Evolutionary conservation across 1,140 invertebrate species (phyloP).

Genomic region (Pseudomyrmex cubaensis): DNA sequence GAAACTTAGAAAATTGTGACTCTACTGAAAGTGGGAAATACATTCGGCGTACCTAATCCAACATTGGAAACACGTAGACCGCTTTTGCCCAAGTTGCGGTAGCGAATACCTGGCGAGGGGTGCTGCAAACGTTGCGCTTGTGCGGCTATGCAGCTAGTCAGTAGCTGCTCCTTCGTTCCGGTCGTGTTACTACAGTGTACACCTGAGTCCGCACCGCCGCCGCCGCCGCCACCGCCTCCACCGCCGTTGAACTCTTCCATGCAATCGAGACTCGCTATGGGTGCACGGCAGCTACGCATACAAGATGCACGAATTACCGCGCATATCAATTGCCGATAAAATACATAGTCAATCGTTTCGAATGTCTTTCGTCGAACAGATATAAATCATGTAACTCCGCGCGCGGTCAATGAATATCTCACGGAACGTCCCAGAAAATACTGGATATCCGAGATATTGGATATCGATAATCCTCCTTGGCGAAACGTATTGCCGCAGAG

Average conservation of each 20-base stretch:
- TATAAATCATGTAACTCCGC: no score
- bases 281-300: conserved; percentile 91
- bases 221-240: conserved; percentile 67
- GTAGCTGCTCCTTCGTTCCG: conserved; percentile 85
- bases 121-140: conserved; percentile 84
- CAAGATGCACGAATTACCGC: conserved; percentile 61
- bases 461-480: background rate
- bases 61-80: conserved; percentile 96
- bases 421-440: background rate
- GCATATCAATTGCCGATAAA: conserved; percentile 52
- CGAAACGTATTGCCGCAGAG: background rate
- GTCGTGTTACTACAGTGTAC: conserved; percentile 81
- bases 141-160: conserved; percentile 82
- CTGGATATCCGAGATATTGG: background rate
- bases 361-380: background rate
- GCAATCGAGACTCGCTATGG: conserved; percentile 95
- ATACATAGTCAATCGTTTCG: background rate
- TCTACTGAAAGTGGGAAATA: conserved; percentile 67
- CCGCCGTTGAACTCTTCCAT: conserved; percentile 95
- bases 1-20: conserved; percentile 4
- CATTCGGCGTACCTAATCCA: conserved; percentile 90
- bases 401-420: background rate
- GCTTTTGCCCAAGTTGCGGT: conserved; percentile 96
- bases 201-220: conserved; percentile 82
- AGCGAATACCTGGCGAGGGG: conserved; percentile 91